Evolutionary conservation across 1,140 invertebrate species (phyloP), one percentile per base, ranked within the genome.

Genomic region (Helicoverpa zea): DNA sequence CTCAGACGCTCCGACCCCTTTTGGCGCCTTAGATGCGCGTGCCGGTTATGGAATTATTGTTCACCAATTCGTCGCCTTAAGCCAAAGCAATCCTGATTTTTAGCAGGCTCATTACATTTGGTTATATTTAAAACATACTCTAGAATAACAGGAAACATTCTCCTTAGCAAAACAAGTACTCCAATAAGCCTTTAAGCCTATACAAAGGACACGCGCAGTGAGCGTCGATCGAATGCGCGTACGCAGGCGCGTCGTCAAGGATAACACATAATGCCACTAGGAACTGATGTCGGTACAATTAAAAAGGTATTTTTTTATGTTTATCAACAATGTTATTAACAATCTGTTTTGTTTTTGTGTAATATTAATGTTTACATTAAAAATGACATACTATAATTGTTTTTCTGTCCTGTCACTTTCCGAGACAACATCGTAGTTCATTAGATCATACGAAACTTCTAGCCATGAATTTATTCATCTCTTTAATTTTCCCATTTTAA

Each of bases 221-320:
- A 70, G 66, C 66, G 49, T 70, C 58, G 58, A 18, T 70, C 66
- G 66, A 23, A 68, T 70, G 66, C 49, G 18, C 49, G n/a, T 18
- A 12, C 66, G 49, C 66, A 70, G 49, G 18, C 66, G 49, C 49
- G 66, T 70, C 49, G 66, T 54, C 66, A 70, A 70, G 66, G 66
- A 70, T 70, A 70, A 54, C 49, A 4, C 1, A 30, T 52, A 70
- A 70, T 70, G 66, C 52, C 66, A 70, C 47, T 66, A 66, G 66
- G 66, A 70, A 70, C 49, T 52, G 16, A 18, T 30, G 11, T 70
- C n/a, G 23, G 30, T 52, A 14, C 10, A 52, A 54, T 54, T 52
- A 59, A 29, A 14, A 54, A 13, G 66, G 29, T 70, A 30, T 70
- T 54, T 70, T 14, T 35, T 35, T 3, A 35, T 29, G 49, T 54